Conservation (phyloP, 2,797 vertebrate species). For the Acridotheres tristis region DNA sequence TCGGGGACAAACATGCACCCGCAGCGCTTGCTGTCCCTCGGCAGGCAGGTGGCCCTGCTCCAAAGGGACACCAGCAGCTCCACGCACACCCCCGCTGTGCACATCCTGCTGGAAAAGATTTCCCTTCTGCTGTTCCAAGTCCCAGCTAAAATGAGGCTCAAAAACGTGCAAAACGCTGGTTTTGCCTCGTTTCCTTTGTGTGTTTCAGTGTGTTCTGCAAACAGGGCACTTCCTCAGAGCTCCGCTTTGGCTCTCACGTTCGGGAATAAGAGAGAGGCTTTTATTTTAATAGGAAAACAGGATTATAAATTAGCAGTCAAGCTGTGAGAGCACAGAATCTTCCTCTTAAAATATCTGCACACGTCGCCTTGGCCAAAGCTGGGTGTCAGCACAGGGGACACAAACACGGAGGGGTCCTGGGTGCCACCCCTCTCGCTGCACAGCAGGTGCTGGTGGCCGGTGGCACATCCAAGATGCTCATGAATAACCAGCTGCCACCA, state of each 20-base stretch:
- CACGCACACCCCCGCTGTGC: background rate
- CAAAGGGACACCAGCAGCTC: slow-evolving; percentile 16
- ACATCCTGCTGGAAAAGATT: slow-evolving; percentile 62
- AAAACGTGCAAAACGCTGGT: slow-evolving; percentile 56
- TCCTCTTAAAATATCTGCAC: background rate
- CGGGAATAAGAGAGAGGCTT: slow-evolving; percentile 44
- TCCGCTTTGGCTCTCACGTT: slow-evolving; percentile 37
- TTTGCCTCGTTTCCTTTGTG: slow-evolving; percentile 48
- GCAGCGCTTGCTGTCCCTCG: background rate
- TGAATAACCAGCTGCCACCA: background rate
- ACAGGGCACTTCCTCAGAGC: slow-evolving; percentile 51
- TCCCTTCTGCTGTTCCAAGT: slow-evolving; percentile 42
- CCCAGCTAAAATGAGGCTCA: slow-evolving; percentile 12
- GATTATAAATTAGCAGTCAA: slow-evolving; percentile 19
- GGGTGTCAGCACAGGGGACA: background rate
- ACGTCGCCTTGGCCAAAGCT: background rate
- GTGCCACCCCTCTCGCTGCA: background rate
- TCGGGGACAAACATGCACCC: background rate
- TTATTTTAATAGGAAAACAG: slow-evolving; percentile 41
- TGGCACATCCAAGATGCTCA: background rate
- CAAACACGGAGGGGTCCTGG: background rate
- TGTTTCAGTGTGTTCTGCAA: slow-evolving; percentile 53
- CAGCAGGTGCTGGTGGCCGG: background rate
- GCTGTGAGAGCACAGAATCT: background rate
- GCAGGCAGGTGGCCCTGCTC: slow-evolving; percentile 20